phyloP scores from a whole-genome alignment of 2,797 vertebrate genomes.

The Melanotaenia pygmaea region DNA sequence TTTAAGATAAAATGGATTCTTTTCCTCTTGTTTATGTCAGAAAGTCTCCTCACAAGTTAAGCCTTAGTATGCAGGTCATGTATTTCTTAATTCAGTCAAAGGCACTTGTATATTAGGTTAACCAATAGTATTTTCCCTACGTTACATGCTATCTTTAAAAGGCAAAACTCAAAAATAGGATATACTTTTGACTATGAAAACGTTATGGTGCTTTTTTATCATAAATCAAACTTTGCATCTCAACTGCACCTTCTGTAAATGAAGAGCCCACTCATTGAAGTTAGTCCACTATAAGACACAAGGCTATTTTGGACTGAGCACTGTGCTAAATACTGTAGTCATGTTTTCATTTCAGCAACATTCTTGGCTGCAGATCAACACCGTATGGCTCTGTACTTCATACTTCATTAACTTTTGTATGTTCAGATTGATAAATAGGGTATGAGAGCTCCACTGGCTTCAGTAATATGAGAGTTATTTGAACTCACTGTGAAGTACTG shows the following conservation, averaged over 20 bases:
- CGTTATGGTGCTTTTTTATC: background rate
- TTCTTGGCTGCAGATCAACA: background rate
- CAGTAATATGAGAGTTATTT: background rate
- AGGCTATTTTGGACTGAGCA: background rate
- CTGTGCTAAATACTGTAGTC: background rate
- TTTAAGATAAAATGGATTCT: constrained; percentile 33
- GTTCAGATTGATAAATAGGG: background rate
- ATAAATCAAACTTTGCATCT: background rate
- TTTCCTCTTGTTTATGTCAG: constrained; percentile 14
- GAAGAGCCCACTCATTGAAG: background rate
- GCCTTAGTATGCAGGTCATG: background rate
- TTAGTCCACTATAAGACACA: background rate
- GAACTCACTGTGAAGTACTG: background rate
- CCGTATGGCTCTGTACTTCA: background rate
- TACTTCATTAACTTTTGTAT: background rate
- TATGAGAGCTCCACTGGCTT: background rate
- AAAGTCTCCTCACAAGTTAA: background rate
- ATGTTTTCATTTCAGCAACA: background rate
- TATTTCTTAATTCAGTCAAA: background rate
- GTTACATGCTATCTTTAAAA: background rate
- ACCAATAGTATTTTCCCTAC: background rate
- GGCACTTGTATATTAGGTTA: background rate
- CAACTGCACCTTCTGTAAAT: background rate
- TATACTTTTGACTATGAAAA: background rate
- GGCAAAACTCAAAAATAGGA: background rate